Base-by-base conservation (phyloP, 2,797 vertebrate species). In the Tragelaphus oryx region DNA sequence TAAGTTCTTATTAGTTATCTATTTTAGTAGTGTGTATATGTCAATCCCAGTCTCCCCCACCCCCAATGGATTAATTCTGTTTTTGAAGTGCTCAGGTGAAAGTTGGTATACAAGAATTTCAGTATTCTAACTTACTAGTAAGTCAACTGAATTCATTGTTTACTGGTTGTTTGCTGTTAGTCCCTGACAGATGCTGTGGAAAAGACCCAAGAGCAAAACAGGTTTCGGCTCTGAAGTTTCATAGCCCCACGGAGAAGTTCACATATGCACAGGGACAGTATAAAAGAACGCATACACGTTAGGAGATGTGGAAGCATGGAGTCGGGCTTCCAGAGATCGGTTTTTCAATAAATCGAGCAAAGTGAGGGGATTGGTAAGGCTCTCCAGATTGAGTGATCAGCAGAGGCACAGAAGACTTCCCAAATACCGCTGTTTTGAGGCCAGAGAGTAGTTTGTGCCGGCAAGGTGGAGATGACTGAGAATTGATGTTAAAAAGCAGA, bases 111-210 rank as follows among this genome's bases (percentile, higher is more conserved):
- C 4, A 37, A 82, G 65, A 46, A 12, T 85, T 88, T 9, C 37
- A 37, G 46, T 74, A 55, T 90, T 90, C 41, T 55, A 26, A 74
- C 33, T 89, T 93, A 89, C 54, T 26, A 28, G 75, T 82, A 50
- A 37, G 22, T 93, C 89, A 93, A 4, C 80, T 87, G 44, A 94
- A 76, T 83, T 95, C 41, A 55, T 86, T 88, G 50, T 59, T 93
- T 71, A 30, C 48, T 85, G 37, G 33, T 88, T 75, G 74, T 46
- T 92, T 88, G 65, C 84, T 90, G 37, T 85, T 82, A 88, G 89
- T 59, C 13, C 57, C 33, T 65, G 62, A 65, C 85, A 90, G 60
- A 65, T 95, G 48, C 79, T 75, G 4, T 91, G 89, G 46, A 84
- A 68, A 95, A 60, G 52, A 96, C 87, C 54, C 54, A 74, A 24